Conservation (phyloP, 2,797 vertebrate species). For the Bufotes viridis region DNA sequence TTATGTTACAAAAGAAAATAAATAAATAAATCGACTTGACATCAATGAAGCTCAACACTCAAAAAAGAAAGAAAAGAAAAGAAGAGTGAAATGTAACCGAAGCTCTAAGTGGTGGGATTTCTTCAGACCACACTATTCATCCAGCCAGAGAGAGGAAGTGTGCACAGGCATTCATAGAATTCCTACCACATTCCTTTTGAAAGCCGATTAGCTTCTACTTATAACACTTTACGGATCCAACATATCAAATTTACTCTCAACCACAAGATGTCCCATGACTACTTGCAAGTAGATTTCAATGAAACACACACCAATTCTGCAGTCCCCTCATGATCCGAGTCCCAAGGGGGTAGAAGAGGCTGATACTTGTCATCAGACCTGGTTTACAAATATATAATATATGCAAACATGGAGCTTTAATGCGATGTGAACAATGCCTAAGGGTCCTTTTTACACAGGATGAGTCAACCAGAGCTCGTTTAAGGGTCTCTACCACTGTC, state of each 20-base stretch:
- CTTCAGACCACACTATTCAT: slow-evolving; percentile 3
- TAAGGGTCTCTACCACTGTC: too few species aligned
- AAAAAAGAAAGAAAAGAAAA: neutral
- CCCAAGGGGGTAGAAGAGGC: too few species aligned
- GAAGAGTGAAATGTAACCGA: neutral
- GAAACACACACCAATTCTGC: neutral
- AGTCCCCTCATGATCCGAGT: neutral
- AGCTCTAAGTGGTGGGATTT: slow-evolving; percentile 24
- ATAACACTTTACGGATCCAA: slow-evolving; percentile 44
- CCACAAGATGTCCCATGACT: slow-evolving; percentile 20
- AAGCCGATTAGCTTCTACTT: slow-evolving; percentile 47
- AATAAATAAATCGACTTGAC: too few species aligned
- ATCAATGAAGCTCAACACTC: too few species aligned
- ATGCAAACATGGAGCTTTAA: too few species aligned
- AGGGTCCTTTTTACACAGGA: too few species aligned
- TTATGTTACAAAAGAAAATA: too few species aligned
- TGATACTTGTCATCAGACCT: neutral
- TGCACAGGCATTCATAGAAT: slow-evolving; percentile 56
- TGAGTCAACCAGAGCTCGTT: too few species aligned
- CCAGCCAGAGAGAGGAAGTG: neutral
- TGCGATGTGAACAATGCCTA: too few species aligned
- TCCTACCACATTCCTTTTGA: slow-evolving; percentile 59
- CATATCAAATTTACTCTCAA: slow-evolving; percentile 24
- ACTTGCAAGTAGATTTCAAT: neutral
- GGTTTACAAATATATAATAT: neutral